Evolutionary conservation across 2,888 invertebrate genomes (phyloP).

Genomic region (Drosophila demipolita): DNA sequence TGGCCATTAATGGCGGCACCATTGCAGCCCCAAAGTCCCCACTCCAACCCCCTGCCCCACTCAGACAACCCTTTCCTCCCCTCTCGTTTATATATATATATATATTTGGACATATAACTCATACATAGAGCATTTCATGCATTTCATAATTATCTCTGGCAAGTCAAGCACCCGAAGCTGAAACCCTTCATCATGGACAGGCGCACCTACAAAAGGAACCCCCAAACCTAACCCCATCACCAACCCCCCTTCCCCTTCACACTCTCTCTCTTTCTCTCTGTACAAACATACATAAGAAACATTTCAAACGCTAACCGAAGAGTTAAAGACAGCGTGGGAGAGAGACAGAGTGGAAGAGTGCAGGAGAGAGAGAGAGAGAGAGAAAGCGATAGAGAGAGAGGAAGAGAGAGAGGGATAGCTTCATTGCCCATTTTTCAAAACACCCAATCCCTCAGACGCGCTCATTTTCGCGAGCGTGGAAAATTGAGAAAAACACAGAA

Average conservation of each 20-base stretch:
- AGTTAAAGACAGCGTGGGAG: constrained; percentile 36
- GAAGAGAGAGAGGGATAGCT: constrained; percentile 20
- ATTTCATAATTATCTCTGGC: constrained; percentile 77
- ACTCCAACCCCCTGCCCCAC: background rate
- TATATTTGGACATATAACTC: constrained; percentile 42
- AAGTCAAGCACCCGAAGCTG: constrained; percentile 78
- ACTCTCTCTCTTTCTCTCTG: background rate
- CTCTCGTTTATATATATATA: constrained; percentile 40
- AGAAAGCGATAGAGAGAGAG: constrained; percentile 15
- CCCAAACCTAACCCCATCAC: constrained; percentile 1
- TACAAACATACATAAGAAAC: constrained; percentile 39
- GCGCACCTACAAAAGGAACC: constrained; percentile 63
- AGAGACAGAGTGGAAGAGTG: background rate
- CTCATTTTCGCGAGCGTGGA: constrained; percentile 80
- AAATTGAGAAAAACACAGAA: constrained; percentile 56
- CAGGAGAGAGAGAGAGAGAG: background rate
- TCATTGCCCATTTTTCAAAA: constrained; percentile 15
- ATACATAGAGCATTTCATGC: constrained; percentile 74
- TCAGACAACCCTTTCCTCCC: background rate
- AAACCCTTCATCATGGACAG: constrained; percentile 76
- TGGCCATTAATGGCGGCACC: constrained; percentile 73
- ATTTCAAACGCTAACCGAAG: constrained; percentile 55
- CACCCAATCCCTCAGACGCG: constrained; percentile 48
- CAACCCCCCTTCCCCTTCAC: background rate
- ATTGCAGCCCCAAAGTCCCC: constrained; percentile 5